phyloP scores from a whole-genome alignment of 2,797 vertebrate genomes.

The Chanos chanos region DNA sequence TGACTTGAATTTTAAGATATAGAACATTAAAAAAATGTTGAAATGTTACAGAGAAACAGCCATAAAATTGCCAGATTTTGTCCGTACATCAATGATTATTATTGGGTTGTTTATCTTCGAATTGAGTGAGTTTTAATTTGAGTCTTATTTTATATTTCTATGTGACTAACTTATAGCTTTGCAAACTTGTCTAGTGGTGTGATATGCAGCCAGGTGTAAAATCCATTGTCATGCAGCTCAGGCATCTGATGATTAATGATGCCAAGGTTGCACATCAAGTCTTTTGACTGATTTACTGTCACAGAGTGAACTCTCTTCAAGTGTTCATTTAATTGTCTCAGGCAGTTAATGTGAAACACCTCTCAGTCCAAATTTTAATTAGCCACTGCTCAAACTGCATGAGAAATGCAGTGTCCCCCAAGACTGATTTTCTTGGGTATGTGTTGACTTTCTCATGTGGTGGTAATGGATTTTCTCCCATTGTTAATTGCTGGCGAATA shows the following conservation, averaged over 20 bases:
- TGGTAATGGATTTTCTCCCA: constrained; percentile 32
- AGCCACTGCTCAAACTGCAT: constrained; percentile 17
- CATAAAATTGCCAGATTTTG: no score
- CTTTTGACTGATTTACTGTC: background rate
- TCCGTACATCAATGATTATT: no score
- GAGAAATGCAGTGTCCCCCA: background rate
- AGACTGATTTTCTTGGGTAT: constrained; percentile 7
- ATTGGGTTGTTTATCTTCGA: no score
- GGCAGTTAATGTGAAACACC: constrained; percentile 24
- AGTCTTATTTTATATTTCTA: no score
- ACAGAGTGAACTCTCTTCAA: background rate
- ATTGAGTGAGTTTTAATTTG: no score
- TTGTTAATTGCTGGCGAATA: constrained; percentile 31
- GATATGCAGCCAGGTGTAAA: constrained; percentile 21
- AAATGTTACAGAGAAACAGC: no score
- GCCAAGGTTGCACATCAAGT: background rate
- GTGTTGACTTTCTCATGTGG: constrained; percentile 10
- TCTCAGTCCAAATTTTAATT: constrained; percentile 42
- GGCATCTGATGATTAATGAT: constrained; percentile 22
- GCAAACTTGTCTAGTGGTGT: no score
- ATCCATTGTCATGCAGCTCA: constrained; percentile 1
- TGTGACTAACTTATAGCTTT: no score
- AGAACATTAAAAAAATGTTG: no score
- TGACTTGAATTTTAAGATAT: no score
- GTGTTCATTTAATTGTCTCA: constrained; percentile 21